A percentile compares a stretch with the other conserved stretches of the same genome.
Conservation (phyloP, 2,113 vertebrate species). For the Rutilus rutilus region DNA sequence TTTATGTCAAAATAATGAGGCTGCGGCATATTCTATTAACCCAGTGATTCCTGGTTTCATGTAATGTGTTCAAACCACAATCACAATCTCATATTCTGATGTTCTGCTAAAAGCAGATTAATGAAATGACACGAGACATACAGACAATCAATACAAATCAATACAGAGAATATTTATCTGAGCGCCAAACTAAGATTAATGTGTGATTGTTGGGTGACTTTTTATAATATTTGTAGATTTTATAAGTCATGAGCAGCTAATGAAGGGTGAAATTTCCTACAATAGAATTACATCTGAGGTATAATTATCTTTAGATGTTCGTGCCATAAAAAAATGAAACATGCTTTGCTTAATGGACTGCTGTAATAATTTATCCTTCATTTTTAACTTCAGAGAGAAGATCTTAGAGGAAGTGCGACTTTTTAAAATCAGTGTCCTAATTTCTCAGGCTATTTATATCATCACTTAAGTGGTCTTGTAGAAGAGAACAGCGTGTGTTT, state of each 20-base stretch:
- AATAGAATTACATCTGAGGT: slow-evolving; percentile 19
- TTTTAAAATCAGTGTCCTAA: background rate
- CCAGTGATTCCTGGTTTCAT: background rate
- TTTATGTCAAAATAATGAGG: slow-evolving; percentile 7
- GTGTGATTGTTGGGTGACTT: background rate
- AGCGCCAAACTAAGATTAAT: background rate
- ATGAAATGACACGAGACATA: slow-evolving; percentile 9
- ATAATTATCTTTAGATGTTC: background rate
- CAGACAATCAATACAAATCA: background rate
- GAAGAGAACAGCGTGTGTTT: background rate
- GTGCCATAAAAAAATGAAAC: background rate
- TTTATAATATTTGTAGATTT: background rate
- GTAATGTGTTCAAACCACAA: background rate
- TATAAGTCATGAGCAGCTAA: slow-evolving; percentile 17
- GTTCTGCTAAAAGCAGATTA: background rate
- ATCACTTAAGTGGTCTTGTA: background rate
- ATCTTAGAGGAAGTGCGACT: background rate
- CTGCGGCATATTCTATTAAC: background rate
- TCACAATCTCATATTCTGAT: background rate
- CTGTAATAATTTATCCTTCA: background rate
- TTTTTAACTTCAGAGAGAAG: background rate
- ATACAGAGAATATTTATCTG: background rate
- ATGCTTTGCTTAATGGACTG: background rate
- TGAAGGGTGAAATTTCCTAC: slow-evolving; percentile 46
- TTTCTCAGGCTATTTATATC: slow-evolving; percentile 5